These are phyloP conservation scores for Neodiprion pinetum DNA, from an alignment of 1,140 invertebrate genomes.

Conservation along the genomic window DNA sequence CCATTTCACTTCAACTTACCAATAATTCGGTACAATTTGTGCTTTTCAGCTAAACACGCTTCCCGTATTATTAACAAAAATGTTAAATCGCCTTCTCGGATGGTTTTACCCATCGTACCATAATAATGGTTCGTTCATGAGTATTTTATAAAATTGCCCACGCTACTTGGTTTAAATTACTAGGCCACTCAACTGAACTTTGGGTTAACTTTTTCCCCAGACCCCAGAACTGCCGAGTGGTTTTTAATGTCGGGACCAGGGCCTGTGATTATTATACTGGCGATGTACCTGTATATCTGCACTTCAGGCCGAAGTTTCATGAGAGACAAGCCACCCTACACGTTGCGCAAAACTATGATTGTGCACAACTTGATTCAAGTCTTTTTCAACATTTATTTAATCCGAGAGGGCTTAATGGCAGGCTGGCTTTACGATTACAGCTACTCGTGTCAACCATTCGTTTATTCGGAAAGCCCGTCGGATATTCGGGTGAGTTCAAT, in stretches of 20 bases:
- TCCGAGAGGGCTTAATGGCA: slow-evolving; percentile 68
- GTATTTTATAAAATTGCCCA: too few species aligned
- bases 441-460: slow-evolving; percentile 84
- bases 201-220: slow-evolving; percentile 62
- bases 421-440: slow-evolving; percentile 79
- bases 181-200: too few species aligned
- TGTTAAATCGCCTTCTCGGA: too few species aligned
- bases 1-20: too few species aligned
- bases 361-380: slow-evolving; percentile 85
- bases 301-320: slow-evolving; percentile 82
- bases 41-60: too few species aligned
- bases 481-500: slow-evolving; percentile 72
- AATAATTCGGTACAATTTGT: too few species aligned
- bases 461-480: slow-evolving; percentile 76
- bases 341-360: slow-evolving; percentile 77
- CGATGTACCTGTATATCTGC: slow-evolving; percentile 79
- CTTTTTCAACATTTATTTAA: slow-evolving; percentile 73
- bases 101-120: too few species aligned
- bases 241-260: slow-evolving; percentile 81
- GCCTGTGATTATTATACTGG: slow-evolving; percentile 77
- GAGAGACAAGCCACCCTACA: slow-evolving; percentile 83
- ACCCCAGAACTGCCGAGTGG: slow-evolving; percentile 86
- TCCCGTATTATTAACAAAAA: too few species aligned
- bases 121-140: too few species aligned
- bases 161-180: too few species aligned